A percentile compares a stretch with the other conserved stretches of the same genome.
These are phyloP conservation scores for Candidula unifasciata DNA, from an alignment of 2,888 invertebrate species.

Conservation along the genomic window DNA sequence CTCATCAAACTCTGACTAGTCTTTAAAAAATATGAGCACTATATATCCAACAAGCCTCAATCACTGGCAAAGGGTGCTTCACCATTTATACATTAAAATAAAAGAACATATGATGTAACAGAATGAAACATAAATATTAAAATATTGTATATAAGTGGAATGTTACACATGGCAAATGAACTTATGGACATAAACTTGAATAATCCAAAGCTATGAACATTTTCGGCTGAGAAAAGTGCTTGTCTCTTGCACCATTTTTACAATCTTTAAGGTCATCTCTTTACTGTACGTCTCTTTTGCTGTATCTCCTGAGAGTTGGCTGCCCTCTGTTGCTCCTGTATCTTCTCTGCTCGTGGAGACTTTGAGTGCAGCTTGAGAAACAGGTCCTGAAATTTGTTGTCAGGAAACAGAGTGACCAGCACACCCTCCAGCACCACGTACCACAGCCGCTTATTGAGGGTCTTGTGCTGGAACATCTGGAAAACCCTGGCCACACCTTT, in stretches of 20 bases:
- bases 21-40: too few relatives aligned
- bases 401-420: conserved; percentile 87
- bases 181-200: too few relatives aligned
- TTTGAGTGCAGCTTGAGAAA: conserved; percentile 86
- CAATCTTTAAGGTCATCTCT: conserved; percentile 26
- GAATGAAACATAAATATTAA: too few relatives aligned
- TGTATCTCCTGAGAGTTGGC: conserved; percentile 39
- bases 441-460: conserved; percentile 89
- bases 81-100: too few relatives aligned
- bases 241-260: not conserved
- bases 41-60: too few relatives aligned
- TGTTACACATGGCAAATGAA: too few relatives aligned
- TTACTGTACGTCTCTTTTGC: conserved; percentile 28
- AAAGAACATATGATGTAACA: too few relatives aligned
- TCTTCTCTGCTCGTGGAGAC: conserved; percentile 63
- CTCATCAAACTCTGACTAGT: too few relatives aligned
- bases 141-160: too few relatives aligned
- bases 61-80: too few relatives aligned
- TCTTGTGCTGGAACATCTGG: conserved; percentile 90
- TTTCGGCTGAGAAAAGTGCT: too few relatives aligned
- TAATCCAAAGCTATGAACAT: too few relatives aligned
- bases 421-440: conserved; percentile 91
- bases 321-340: conserved; percentile 44
- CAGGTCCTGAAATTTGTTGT: conserved; percentile 85
- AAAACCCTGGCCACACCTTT: conserved; percentile 90